phyloP scores from a whole-genome alignment of 2,888 invertebrate species.

The Calameuta idolon region DNA sequence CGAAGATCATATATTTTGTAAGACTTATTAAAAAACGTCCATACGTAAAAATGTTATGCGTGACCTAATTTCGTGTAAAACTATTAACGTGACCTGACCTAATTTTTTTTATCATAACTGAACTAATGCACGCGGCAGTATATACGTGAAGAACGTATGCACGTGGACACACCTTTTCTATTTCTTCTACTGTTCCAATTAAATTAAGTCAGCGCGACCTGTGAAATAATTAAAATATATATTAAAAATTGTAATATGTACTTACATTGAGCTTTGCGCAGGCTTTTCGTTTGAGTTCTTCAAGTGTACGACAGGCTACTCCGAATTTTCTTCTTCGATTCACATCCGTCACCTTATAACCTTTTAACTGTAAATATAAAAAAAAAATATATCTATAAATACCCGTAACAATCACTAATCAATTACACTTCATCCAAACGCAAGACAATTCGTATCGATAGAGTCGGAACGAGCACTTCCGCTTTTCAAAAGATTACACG shows the following conservation, averaged over 20 bases:
- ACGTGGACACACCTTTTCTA: neutral
- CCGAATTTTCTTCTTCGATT: constrained; percentile 77
- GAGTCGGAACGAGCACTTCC: neutral
- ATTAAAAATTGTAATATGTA: constrained; percentile 17
- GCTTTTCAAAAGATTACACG: neutral
- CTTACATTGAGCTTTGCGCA: constrained; percentile 75
- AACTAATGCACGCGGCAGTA: neutral
- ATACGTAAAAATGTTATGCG: neutral
- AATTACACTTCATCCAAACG: neutral
- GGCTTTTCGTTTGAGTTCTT: constrained; percentile 77
- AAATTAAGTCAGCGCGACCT: neutral
- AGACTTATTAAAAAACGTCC: neutral
- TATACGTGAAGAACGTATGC: neutral
- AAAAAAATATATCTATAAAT: constrained; percentile 7
- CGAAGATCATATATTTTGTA: neutral
- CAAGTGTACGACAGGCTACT: constrained; percentile 76
- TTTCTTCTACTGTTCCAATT: neutral
- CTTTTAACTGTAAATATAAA: constrained; percentile 68
- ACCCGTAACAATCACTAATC: neutral
- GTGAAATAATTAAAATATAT: neutral
- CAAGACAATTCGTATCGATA: neutral
- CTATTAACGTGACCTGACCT: neutral
- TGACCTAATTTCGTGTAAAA: neutral
- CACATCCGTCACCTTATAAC: constrained; percentile 80
- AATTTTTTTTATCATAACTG: neutral